Percentiles rank a stretch among this genome's conserved stretches.
These are phyloP conservation scores for Proisotoma minuta DNA, from an alignment of 2,888 invertebrate genomes.

Conservation along the genomic window DNA sequence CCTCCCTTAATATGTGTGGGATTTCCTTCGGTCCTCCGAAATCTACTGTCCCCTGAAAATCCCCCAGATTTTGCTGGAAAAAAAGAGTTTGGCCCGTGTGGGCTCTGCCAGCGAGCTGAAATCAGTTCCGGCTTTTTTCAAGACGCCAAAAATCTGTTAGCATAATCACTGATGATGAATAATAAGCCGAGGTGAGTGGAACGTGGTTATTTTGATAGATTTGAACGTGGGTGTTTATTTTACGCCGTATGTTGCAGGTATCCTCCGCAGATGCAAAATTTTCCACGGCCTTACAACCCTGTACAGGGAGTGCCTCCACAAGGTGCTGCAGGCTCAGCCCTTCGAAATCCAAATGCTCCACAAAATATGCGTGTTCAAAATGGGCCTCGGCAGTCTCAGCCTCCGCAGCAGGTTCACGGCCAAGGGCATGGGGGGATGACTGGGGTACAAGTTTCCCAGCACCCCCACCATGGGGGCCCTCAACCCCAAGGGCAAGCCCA, in stretches of 20 bases:
- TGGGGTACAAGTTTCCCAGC: constrained; percentile 7
- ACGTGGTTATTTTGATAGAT: too few species aligned
- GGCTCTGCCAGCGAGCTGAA: constrained; percentile 4
- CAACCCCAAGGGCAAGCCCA: background rate
- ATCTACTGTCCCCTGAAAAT: too few species aligned
- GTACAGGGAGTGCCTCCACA: constrained; percentile 29
- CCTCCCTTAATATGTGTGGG: too few species aligned
- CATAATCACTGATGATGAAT: constrained; percentile 8
- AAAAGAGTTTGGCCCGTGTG: background rate
- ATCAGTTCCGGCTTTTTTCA: background rate
- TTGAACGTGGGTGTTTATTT: too few species aligned
- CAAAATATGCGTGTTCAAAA: constrained; percentile 30
- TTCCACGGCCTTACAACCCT: constrained; percentile 15
- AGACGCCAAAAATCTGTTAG: background rate
- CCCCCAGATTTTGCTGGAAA: too few species aligned
- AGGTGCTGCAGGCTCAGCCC: constrained; percentile 16
- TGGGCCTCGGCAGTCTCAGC: constrained; percentile 25
- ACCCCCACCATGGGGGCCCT: constrained; percentile 17
- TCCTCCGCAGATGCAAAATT: constrained; percentile 15
- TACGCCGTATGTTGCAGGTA: constrained; percentile 1
- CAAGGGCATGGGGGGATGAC: constrained; percentile 21
- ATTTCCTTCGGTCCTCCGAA: too few species aligned
- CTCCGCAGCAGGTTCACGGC: constrained; percentile 5
- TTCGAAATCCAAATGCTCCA: constrained; percentile 30
- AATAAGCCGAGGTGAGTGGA: constrained; percentile 8